phyloP scores from a whole-genome alignment of 2,113 vertebrate genomes.

The Cyphomyrus discorhynchus region DNA sequence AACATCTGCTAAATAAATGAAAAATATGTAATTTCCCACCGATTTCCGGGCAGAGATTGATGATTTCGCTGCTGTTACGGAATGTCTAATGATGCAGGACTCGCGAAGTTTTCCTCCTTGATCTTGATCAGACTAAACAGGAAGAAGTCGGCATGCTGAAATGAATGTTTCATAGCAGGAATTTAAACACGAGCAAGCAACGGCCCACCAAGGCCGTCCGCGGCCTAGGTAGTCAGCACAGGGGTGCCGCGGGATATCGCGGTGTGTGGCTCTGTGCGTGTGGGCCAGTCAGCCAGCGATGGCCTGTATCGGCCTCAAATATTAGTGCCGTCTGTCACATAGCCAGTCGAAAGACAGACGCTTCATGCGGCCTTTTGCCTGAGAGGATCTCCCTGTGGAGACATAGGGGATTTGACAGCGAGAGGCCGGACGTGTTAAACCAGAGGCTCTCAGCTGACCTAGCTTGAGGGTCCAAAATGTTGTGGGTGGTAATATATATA shows the following conservation, averaged over 20 bases:
- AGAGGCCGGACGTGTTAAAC: not conserved
- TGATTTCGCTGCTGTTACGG: not conserved
- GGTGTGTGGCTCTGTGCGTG: not conserved
- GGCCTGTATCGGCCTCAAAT: not conserved
- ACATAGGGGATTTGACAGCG: not conserved
- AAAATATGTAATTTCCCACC: not conserved
- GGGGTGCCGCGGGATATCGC: not conserved
- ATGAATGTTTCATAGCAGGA: not conserved
- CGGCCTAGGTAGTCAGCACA: not conserved
- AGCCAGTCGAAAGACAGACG: not conserved
- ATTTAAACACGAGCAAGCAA: not conserved
- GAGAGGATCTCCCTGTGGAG: not conserved
- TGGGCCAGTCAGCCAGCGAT: not conserved
- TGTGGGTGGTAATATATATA: not conserved
- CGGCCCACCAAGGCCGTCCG: not conserved
- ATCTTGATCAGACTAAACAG: constrained; percentile 2
- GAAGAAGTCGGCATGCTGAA: not conserved
- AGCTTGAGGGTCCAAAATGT: not conserved
- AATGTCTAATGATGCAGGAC: not conserved
- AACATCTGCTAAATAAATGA: not conserved
- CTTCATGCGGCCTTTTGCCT: not conserved
- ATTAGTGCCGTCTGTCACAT: not conserved
- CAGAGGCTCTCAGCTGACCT: not conserved
- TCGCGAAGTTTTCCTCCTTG: not conserved
- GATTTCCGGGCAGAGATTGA: not conserved